Evolutionary conservation across 1,140 invertebrate species (phyloP).

Genomic region (Drosophila arawakana): DNA sequence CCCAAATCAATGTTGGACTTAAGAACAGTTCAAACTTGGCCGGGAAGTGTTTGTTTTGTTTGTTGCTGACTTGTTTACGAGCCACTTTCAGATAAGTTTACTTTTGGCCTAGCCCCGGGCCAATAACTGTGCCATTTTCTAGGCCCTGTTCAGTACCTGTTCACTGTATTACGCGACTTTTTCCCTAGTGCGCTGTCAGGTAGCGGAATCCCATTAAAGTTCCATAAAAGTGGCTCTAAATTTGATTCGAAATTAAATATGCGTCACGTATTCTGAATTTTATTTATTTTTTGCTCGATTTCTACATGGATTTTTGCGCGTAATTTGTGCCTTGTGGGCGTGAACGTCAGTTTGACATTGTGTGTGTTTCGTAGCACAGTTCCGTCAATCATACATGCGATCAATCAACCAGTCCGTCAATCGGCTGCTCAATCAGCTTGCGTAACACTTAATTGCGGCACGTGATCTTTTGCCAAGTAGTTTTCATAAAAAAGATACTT

Average conservation of each 20-base stretch:
- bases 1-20: slow-evolving; percentile 39
- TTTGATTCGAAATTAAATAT: slow-evolving; percentile 55
- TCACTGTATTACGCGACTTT: slow-evolving; percentile 66
- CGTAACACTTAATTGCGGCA: slow-evolving; percentile 54
- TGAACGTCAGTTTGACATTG: slow-evolving; percentile 39
- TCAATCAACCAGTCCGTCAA: slow-evolving; percentile 8
- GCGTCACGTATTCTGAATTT: slow-evolving; percentile 55
- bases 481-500: neutral
- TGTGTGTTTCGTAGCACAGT: slow-evolving; percentile 61
- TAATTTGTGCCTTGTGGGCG: slow-evolving; percentile 53
- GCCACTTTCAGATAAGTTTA: slow-evolving; percentile 45
- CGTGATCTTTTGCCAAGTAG: slow-evolving; percentile 47
- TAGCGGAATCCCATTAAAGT: slow-evolving; percentile 58
- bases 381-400: slow-evolving; percentile 70
- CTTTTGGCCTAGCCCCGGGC: slow-evolving; percentile 26
- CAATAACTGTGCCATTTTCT: slow-evolving; percentile 66
- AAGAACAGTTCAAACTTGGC: slow-evolving; percentile 5
- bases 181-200: slow-evolving; percentile 1
- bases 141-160: slow-evolving; percentile 50
- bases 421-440: slow-evolving; percentile 41
- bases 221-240: slow-evolving; percentile 66
- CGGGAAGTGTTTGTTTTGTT: slow-evolving; percentile 53
- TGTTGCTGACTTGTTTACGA: slow-evolving; percentile 41
- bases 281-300: slow-evolving; percentile 25
- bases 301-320: slow-evolving; percentile 60